These are phyloP conservation scores for Cheilosia grossa DNA, from an alignment of 2,888 invertebrate species.

Conservation along the genomic window DNA sequence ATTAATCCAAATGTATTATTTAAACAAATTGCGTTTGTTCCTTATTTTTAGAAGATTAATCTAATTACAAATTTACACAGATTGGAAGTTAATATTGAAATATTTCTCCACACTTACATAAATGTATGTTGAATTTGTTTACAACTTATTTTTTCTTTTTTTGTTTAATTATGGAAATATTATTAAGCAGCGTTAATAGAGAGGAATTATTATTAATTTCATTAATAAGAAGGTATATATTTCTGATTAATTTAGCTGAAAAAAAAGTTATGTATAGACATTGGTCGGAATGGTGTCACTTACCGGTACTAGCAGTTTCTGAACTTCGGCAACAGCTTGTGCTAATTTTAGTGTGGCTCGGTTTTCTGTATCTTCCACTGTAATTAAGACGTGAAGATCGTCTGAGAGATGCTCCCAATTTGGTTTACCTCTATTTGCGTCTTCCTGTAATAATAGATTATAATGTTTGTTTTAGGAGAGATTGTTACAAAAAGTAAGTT, in stretches of 20 bases:
- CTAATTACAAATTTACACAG: slow-evolving; percentile 75
- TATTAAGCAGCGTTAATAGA: slow-evolving; percentile 68
- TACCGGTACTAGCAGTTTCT: slow-evolving; percentile 98
- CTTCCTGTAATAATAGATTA: slow-evolving; percentile 89
- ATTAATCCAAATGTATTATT: slow-evolving; percentile 74
- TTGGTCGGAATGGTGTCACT: slow-evolving; percentile 81
- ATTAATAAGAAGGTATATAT: slow-evolving; percentile 34
- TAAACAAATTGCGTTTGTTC: slow-evolving; percentile 60
- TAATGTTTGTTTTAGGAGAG: too few species aligned
- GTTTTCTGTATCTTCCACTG: slow-evolving; percentile 99
- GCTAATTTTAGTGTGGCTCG: slow-evolving; percentile 97
- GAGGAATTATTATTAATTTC: slow-evolving; percentile 55
- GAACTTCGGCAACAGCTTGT: slow-evolving; percentile 98
- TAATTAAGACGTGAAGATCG: slow-evolving; percentile 98
- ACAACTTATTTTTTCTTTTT: slow-evolving; percentile 14
- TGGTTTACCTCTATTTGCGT: slow-evolving; percentile 99
- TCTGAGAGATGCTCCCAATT: slow-evolving; percentile 99
- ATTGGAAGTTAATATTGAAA: slow-evolving; percentile 44
- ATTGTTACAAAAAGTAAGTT: too few species aligned
- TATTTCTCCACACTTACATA: slow-evolving; percentile 45
- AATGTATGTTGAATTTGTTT: slow-evolving; percentile 43
- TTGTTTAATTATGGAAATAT: slow-evolving; percentile 27
- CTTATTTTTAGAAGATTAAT: slow-evolving; percentile 77
- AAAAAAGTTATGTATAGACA: slow-evolving; percentile 20
- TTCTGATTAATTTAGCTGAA: slow-evolving; percentile 61